These are phyloP conservation scores for Upupa epops DNA, from an alignment of 2,113 vertebrate species.

Conservation along the genomic window DNA sequence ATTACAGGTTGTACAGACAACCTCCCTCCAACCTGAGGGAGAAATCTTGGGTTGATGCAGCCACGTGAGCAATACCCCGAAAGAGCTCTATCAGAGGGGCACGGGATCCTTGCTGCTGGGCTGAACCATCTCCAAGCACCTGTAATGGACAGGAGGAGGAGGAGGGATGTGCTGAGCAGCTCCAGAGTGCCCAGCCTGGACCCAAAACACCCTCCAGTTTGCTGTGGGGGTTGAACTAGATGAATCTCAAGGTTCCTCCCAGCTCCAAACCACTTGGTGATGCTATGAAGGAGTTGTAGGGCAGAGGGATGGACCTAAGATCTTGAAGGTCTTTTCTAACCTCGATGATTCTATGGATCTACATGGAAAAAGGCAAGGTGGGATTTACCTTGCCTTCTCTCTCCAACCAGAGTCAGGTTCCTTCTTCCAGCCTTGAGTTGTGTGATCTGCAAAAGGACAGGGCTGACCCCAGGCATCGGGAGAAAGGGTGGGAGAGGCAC, in stretches of 20 bases:
- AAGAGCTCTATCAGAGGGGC: background rate
- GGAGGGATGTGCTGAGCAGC: background rate
- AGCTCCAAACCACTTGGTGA: no score
- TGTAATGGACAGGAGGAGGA: background rate
- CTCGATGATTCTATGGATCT: background rate
- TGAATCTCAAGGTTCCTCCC: background rate
- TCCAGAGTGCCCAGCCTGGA: background rate
- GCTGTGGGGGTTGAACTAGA: rapidly evolving
- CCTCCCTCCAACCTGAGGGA: background rate
- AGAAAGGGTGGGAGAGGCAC: background rate
- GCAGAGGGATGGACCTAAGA: background rate
- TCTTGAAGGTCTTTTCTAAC: no score
- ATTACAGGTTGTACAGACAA: background rate
- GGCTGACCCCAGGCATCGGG: no score
- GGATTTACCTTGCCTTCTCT: background rate
- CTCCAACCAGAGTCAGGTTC: rapidly evolving
- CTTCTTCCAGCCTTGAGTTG: background rate
- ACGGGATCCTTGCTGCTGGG: background rate
- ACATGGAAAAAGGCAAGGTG: background rate
- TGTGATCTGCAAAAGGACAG: background rate
- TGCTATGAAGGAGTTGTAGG: no score
- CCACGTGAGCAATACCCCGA: rapidly evolving
- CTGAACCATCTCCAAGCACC: background rate
- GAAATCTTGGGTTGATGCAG: background rate
- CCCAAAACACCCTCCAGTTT: background rate